Base-by-base conservation (phyloP, 1,140 invertebrate genomes). In the Zaprionus kolodkinae region DNA sequence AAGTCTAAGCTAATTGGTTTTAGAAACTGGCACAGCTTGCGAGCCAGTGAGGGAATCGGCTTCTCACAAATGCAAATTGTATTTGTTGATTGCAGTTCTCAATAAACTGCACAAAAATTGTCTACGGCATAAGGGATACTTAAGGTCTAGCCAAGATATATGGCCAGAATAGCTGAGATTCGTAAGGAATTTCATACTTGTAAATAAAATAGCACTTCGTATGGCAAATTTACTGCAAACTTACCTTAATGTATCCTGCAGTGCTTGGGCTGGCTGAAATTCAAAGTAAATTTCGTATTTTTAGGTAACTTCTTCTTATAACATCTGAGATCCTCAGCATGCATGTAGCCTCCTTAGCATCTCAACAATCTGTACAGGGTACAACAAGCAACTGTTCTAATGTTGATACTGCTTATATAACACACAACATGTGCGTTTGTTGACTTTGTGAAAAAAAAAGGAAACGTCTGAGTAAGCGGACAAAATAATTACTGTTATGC, bases 401-500 rank as follows among this genome's bases (percentile, higher is more conserved):
- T 50, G 48, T 50, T 25, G 10, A 11, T 50, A 2, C 48, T 50
- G 48, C 17, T 50, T 9, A 52, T 27, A 27, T 6, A 25, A n/a
- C 50, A 6, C 50, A 27, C 50, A 55, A 33, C 45, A 50, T n/a
- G 45, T 50, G 17, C 21, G 21, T 50, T 50, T 50, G 45, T 50
- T 50, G 45, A 50, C 11, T 33, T 15, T 57, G 7, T 9, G 1
- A 30, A 56, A 56, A 35, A 12, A 43, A 40, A 33, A 36, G 35
- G 36, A 12, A 43, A 27, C 9, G n/a, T 45, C 40, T 3, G n/a
- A 60, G 13, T 13, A 60, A 27, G 43, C 21, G 25, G 38, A 43
- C 13, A 38, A 11, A 13, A 62, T 61, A 54, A 52, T 69, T 69
- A 60, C 33, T 69, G 57, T 61, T 69, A 38, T 61, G 56, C 17